A percentile compares a stretch with the other conserved stretches of the same genome.
Conservation (phyloP, 2,888 invertebrate genomes). For the Micoletzkya japonica region DNA sequence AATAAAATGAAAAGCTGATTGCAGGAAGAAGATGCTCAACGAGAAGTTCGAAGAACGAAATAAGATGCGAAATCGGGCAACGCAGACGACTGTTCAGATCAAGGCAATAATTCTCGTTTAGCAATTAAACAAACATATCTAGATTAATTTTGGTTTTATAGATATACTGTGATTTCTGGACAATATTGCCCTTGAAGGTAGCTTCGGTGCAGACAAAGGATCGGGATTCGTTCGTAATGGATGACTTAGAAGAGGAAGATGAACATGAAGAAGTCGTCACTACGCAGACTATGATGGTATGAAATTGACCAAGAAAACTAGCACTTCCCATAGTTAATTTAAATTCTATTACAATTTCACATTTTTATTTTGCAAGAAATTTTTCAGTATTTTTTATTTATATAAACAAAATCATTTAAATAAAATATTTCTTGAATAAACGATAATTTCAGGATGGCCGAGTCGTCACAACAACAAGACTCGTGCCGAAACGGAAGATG, state of each 20-base stretch:
- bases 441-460: constrained; percentile 15
- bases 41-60: constrained; percentile 53
- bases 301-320: too few relatives aligned
- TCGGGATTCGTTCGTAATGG: constrained; percentile 36
- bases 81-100: constrained; percentile 48
- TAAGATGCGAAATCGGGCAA: constrained; percentile 52
- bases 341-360: too few relatives aligned
- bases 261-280: constrained; percentile 30
- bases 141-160: background rate
- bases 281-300: constrained; percentile 4
- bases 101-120: constrained; percentile 28
- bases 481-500: constrained; percentile 38
- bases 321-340: too few relatives aligned
- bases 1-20: constrained; percentile 7
- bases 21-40: constrained; percentile 49
- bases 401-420: background rate
- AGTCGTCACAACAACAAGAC: constrained; percentile 21
- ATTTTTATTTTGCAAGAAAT: too few relatives aligned
- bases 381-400: background rate
- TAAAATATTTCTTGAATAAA: background rate
- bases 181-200: constrained; percentile 30
- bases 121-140: background rate
- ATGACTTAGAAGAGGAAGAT: constrained; percentile 39
- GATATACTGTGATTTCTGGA: background rate
- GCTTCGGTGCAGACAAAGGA: constrained; percentile 47